Evolutionary conservation across 2,888 invertebrate genomes (phyloP).

Genomic region (Acrobasis repandana): DNA sequence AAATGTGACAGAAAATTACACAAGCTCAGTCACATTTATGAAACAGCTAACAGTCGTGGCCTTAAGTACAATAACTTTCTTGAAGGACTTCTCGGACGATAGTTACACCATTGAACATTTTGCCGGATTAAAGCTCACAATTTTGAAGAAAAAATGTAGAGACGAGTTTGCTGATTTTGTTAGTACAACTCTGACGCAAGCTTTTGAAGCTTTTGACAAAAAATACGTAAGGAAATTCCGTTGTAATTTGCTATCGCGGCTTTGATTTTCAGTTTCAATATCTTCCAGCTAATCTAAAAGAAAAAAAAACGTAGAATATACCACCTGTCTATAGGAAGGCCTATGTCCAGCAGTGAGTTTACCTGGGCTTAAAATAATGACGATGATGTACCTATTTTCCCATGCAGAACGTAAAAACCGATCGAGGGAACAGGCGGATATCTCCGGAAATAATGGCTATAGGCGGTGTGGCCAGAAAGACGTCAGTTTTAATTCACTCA

Average conservation of each 20-base stretch:
- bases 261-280: no score
- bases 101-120: constrained; percentile 54
- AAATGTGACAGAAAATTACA: constrained; percentile 61
- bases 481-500: no score
- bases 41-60: constrained; percentile 67
- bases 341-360: background rate
- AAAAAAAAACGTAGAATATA: no score
- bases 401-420: no score
- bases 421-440: no score
- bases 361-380: no score
- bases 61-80: constrained; percentile 61
- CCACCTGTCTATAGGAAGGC: no score
- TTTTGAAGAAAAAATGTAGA: constrained; percentile 60
- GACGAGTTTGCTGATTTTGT: constrained; percentile 65
- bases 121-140: constrained; percentile 51
- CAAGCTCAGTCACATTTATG: constrained; percentile 66
- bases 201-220: constrained; percentile 72
- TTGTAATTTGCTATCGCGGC: background rate
- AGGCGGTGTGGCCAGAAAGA: no score
- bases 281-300: no score
- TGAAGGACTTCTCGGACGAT: constrained; percentile 62
- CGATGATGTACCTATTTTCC: background rate
- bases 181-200: constrained; percentile 55
- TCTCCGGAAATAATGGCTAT: no score
- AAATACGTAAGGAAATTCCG: constrained; percentile 59